Evolutionary conservation across 2,888 invertebrate genomes (phyloP).

Genomic region (Orchestes rusci): DNA sequence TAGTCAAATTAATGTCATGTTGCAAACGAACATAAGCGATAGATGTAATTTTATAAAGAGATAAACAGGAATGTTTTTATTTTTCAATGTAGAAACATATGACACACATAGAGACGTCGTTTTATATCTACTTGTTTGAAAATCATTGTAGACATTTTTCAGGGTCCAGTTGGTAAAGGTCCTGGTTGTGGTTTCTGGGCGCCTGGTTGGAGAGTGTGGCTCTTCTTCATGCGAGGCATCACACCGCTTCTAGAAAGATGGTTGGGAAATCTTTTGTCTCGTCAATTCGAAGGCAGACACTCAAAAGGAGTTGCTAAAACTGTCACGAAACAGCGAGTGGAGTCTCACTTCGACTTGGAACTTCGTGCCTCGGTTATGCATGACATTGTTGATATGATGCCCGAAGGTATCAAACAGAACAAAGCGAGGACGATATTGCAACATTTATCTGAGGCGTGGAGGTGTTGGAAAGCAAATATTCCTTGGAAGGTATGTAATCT

Average conservation of each 20-base stretch:
- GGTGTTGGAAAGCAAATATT: slow-evolving; percentile 99
- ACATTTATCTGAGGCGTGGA: slow-evolving; percentile 98
- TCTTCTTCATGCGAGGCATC: slow-evolving; percentile 99
- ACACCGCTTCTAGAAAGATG: slow-evolving; percentile 96
- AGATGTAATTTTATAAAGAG: too few relatives aligned
- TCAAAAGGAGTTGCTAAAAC: slow-evolving; percentile 99
- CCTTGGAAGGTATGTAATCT: slow-evolving; percentile 94
- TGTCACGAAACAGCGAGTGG: slow-evolving; percentile 98
- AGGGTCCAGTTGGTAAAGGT: slow-evolving; percentile 97
- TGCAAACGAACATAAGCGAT: too few relatives aligned
- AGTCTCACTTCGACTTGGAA: slow-evolving; percentile 98
- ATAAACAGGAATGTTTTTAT: too few relatives aligned
- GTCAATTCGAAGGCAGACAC: slow-evolving; percentile 98
- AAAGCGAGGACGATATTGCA: slow-evolving; percentile 98
- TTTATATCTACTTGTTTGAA: background rate
- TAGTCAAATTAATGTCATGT: too few relatives aligned
- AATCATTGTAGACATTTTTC: slow-evolving; percentile 1
- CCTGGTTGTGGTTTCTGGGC: slow-evolving; percentile 99
- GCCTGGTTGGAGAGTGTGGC: slow-evolving; percentile 98
- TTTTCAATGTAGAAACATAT: too few relatives aligned
- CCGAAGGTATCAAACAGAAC: slow-evolving; percentile 99
- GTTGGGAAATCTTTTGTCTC: slow-evolving; percentile 96
- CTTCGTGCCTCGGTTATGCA: slow-evolving; percentile 93
- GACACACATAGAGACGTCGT: background rate
- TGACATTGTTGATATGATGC: slow-evolving; percentile 99